A percentile compares a stretch with the other conserved stretches of the same genome.
phyloP scores from a whole-genome alignment of 2,113 vertebrate genomes.

The Pedetes capensis region DNA sequence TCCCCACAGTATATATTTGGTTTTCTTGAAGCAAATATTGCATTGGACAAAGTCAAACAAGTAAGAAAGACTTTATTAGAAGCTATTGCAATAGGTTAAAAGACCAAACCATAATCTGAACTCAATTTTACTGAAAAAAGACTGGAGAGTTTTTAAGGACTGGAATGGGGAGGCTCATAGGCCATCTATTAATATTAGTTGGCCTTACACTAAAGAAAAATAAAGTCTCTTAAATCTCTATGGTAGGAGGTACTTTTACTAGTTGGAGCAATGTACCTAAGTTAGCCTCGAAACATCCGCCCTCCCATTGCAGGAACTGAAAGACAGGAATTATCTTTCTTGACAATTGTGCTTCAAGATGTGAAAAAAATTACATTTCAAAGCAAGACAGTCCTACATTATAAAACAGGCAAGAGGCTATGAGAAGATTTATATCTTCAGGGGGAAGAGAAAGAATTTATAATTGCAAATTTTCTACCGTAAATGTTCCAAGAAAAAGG shows the following conservation, averaged over 20 bases:
- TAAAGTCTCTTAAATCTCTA: not conserved
- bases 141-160: not conserved
- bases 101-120: not conserved
- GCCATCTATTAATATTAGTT: not conserved
- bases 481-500: not conserved
- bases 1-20: not conserved
- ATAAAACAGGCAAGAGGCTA: not conserved
- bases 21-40: not conserved
- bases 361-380: not conserved
- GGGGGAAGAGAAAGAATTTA: not conserved
- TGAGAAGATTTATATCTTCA: not conserved
- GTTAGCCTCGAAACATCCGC: not conserved
- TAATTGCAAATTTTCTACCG: not conserved
- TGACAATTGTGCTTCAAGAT: not conserved
- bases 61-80: slow-evolving; percentile 24
- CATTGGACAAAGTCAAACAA: not conserved
- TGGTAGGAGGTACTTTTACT: not conserved
- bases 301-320: not conserved
- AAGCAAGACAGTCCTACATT: not conserved
- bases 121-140: not conserved
- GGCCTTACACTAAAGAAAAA: not conserved
- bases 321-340: not conserved
- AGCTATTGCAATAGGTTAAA: not conserved
- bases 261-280: not conserved
- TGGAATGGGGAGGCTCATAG: not conserved